A percentile compares a stretch with the other conserved stretches of the same genome.
Conservation (phyloP, 2,888 invertebrate species). For the Ectemnius continuus region DNA sequence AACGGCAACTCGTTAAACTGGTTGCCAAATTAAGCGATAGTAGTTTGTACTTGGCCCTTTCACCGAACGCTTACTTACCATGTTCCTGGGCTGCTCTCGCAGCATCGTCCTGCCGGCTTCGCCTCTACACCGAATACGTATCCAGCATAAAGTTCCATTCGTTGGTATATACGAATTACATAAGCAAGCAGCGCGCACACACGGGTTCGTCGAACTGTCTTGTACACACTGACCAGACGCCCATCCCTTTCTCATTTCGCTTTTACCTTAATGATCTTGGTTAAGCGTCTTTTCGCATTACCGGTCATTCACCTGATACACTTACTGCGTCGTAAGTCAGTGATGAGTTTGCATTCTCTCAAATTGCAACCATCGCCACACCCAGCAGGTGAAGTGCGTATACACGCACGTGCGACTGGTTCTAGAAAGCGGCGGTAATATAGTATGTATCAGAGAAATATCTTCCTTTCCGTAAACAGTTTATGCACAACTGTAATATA, state of each 20-base stretch:
- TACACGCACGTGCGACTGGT: too few species aligned
- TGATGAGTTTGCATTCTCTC: too few species aligned
- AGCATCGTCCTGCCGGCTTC: too few species aligned
- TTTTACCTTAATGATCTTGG: not conserved
- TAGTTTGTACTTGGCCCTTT: constrained; percentile 16
- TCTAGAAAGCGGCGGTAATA: too few species aligned
- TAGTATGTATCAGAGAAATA: too few species aligned
- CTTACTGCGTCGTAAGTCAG: too few species aligned
- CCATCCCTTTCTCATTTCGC: not conserved
- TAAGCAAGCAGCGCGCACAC: constrained; percentile 9
- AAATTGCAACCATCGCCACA: too few species aligned
- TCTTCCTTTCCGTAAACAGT: too few species aligned
- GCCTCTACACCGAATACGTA: not conserved
- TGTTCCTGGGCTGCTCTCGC: not conserved
- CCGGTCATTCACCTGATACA: too few species aligned
- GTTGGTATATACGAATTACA: constrained; percentile 10
- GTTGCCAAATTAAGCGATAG: not conserved
- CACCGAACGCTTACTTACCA: not conserved
- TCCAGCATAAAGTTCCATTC: constrained; percentile 18
- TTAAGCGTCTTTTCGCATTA: too few species aligned
- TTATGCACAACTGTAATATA: too few species aligned
- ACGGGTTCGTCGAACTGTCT: not conserved
- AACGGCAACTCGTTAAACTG: not conserved
- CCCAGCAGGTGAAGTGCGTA: too few species aligned
- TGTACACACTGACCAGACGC: not conserved